These are phyloP conservation scores for Episyrphus balteatus DNA, from an alignment of 1,140 invertebrate species.

Conservation along the genomic window DNA sequence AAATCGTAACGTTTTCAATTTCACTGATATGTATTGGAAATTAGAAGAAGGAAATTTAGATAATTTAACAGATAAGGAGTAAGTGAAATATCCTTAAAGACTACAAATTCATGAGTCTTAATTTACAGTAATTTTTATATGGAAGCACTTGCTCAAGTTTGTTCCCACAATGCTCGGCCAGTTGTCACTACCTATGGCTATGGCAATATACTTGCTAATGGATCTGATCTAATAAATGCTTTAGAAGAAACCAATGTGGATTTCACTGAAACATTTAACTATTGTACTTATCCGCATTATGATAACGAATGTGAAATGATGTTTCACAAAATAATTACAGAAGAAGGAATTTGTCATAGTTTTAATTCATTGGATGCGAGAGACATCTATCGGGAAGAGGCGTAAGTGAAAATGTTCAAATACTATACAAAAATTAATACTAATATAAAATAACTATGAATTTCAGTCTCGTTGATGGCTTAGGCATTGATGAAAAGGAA, in stretches of 20 bases:
- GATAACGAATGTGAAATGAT: constrained; percentile 6
- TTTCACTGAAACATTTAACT: constrained; percentile 45
- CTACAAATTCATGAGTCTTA: constrained; percentile 8
- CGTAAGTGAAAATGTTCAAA: constrained; percentile 13
- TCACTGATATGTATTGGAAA: constrained; percentile 37
- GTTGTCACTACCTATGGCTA: constrained; percentile 12
- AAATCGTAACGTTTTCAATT: constrained; percentile 42
- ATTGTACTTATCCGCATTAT: constrained; percentile 48
- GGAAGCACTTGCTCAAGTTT: constrained; percentile 22
- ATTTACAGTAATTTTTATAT: constrained; percentile 2
- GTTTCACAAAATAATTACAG: constrained; percentile 52
- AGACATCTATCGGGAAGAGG: constrained; percentile 43
- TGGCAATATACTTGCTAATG: constrained; percentile 11
- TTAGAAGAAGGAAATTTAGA: constrained; percentile 6
- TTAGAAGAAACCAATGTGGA: constrained; percentile 36
- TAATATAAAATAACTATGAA: no score
- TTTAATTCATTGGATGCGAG: constrained; percentile 52
- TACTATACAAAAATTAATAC: neutral
- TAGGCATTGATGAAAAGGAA: constrained; percentile 19
- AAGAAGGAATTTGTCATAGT: constrained; percentile 58
- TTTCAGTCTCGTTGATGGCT: constrained; percentile 13
- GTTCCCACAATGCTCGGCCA: constrained; percentile 24
- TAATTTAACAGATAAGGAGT: no score
- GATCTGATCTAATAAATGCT: constrained; percentile 19
- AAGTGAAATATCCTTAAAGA: no score